Evolutionary conservation across 2,888 invertebrate genomes (phyloP), one percentile per base, ranked within the genome.

Genomic region (Balanococcus diminutus): DNA sequence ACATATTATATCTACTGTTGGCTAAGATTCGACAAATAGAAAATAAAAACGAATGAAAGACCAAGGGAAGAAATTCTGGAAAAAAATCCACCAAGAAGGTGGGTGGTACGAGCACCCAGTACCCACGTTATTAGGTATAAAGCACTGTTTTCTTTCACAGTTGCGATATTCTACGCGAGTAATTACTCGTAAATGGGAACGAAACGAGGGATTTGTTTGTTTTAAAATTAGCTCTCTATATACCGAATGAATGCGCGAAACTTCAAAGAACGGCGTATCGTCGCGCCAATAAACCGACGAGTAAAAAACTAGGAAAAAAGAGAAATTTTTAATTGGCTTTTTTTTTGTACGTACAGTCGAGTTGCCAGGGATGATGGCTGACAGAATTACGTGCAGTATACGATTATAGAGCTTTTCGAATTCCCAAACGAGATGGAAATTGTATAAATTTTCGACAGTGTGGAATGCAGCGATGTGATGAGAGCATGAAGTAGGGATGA

Each of bases 171-270:
- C 25, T 28, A 14, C 28, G 22, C 61, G 28, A 28, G 28, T 67
- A 67, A 67, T 67, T 67, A 67, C 11, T 67, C 28, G 61, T 67
- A 67, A 67, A 67, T 67, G 61, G 61, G 61, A 67, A 28, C 61
- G 61, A 67, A 51, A 67, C 61, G 22, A 28, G 61, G 25, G 61
- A 67, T 67, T 67, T 67, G 61, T 67, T 67, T 67, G 28, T 67
- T 67, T 67, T 67, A 28, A 67, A 67, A 67, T 67, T 51, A 51
- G 19, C 51, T 51, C 51, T 19, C 0, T 42, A 19, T 67, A 67
- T 56, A 56, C 9, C 28, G 11, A 67, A 67, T 11, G 61, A 67
- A 67, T n/a, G 51, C 51, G 51, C 19, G 14, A 28, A 28, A 67
- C 61, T 67, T 67, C 61, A 67, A 67, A 67, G 61, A 67, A 67